Conservation (phyloP, 2,888 invertebrate species). For the Coremacera marginata region DNA sequence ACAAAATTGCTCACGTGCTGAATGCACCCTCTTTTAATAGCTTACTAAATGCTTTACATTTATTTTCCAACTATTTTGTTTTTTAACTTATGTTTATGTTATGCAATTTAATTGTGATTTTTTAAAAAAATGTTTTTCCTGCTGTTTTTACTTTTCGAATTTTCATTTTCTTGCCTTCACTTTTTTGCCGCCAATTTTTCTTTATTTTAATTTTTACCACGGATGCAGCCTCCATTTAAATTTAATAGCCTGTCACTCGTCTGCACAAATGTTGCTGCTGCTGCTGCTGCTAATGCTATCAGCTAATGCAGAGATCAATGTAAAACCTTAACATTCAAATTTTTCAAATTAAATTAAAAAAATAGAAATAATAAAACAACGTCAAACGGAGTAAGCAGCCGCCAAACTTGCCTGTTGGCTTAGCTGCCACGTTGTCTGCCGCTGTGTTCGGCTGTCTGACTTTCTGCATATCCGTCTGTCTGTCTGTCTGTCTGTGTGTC, state of each 20-base stretch:
- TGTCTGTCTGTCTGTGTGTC: background rate
- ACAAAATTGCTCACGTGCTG: too few species aligned
- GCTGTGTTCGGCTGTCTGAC: background rate
- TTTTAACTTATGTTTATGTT: background rate
- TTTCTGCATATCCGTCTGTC: background rate
- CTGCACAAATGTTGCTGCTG: constrained; percentile 1
- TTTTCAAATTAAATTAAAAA: background rate
- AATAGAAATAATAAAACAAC: background rate
- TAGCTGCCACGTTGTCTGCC: background rate
- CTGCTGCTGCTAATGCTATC: background rate
- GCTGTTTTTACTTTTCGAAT: background rate
- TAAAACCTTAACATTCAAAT: constrained; percentile 53
- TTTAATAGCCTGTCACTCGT: background rate
- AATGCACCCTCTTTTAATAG: too few species aligned
- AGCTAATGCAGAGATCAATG: constrained; percentile 2
- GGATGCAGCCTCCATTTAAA: background rate
- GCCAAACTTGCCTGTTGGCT: background rate
- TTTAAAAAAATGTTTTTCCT: background rate
- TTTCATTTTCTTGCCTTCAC: background rate
- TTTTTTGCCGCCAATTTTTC: background rate
- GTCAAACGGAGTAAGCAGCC: background rate
- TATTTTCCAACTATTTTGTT: too few species aligned
- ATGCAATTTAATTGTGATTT: background rate
- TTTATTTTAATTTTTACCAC: background rate
- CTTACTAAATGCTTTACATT: too few species aligned